Evolutionary conservation across 2,888 invertebrate genomes (phyloP).

Genomic region (Drosophila paucipuncta): DNA sequence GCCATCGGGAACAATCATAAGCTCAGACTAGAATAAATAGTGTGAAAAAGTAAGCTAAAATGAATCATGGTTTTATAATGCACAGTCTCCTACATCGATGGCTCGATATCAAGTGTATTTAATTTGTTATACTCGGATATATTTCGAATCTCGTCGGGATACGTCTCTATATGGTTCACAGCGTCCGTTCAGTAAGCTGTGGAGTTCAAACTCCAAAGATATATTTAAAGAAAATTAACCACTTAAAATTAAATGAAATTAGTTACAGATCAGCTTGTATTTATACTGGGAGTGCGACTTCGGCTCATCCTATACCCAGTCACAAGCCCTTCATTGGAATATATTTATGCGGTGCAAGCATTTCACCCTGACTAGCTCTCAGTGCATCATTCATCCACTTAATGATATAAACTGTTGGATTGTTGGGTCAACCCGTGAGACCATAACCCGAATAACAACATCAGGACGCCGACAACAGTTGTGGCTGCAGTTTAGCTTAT

Average conservation of each 20-base stretch:
- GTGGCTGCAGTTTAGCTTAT: slow-evolving; percentile 14
- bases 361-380: slow-evolving; percentile 15
- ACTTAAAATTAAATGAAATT: not conserved
- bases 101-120: too few species aligned
- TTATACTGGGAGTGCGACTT: not conserved
- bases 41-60: not conserved
- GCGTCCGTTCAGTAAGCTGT: too few species aligned
- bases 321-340: not conserved
- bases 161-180: too few species aligned
- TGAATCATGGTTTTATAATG: not conserved
- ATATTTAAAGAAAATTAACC: not conserved
- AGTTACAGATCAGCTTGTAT: not conserved
- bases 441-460: slow-evolving; percentile 41
- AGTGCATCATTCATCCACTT: slow-evolving; percentile 23
- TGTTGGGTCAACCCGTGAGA: slow-evolving; percentile 43
- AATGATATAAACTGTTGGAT: slow-evolving; percentile 12
- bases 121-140: not conserved
- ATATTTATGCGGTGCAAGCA: slow-evolving; percentile 12
- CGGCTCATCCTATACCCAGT: not conserved
- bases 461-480: slow-evolving; percentile 11
- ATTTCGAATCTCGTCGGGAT: not conserved
- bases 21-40: not conserved
- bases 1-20: not conserved
- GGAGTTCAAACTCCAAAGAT: not conserved
- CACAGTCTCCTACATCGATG: too few species aligned